Evolutionary conservation across 2,797 vertebrate genomes (phyloP).

Genomic region (Rhabdomys pumilio): DNA sequence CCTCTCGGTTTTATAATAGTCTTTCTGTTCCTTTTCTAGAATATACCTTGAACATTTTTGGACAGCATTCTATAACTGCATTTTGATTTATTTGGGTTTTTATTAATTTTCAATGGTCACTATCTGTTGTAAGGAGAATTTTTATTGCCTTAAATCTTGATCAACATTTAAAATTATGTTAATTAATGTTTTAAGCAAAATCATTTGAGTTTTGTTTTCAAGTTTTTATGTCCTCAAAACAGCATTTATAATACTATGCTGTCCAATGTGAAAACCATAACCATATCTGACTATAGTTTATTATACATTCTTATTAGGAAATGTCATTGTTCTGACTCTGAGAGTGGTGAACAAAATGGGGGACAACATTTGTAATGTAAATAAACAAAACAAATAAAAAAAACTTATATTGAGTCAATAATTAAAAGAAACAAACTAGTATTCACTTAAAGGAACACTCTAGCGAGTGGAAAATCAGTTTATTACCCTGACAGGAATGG

Average conservation of each 20-base stretch:
- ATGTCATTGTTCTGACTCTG: not conserved
- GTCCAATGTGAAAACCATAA: not conserved
- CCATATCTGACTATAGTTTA: not conserved
- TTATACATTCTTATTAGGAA: not conserved
- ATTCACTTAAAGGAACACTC: not conserved
- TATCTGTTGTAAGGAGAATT: not conserved
- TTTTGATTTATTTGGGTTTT: not conserved
- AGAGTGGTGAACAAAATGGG: not conserved
- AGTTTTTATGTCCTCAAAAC: not conserved
- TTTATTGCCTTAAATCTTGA: not conserved
- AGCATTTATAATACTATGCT: not conserved
- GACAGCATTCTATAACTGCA: no score
- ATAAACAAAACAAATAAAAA: not conserved
- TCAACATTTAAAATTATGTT: not conserved
- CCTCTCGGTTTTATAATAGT: not conserved
- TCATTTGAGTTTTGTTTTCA: not conserved
- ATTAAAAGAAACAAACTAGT: not conserved
- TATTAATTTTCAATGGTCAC: not conserved
- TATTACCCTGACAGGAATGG: not conserved
- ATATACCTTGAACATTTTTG: not conserved
- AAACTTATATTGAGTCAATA: not conserved
- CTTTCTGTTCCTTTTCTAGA: not conserved
- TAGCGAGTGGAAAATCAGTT: not conserved
- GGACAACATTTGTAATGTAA: not conserved
- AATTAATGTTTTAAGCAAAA: not conserved